Evolutionary conservation across 2,888 invertebrate species (phyloP), one percentile per base, ranked within the genome.

Genomic region (Dastarcus helophoroides): DNA sequence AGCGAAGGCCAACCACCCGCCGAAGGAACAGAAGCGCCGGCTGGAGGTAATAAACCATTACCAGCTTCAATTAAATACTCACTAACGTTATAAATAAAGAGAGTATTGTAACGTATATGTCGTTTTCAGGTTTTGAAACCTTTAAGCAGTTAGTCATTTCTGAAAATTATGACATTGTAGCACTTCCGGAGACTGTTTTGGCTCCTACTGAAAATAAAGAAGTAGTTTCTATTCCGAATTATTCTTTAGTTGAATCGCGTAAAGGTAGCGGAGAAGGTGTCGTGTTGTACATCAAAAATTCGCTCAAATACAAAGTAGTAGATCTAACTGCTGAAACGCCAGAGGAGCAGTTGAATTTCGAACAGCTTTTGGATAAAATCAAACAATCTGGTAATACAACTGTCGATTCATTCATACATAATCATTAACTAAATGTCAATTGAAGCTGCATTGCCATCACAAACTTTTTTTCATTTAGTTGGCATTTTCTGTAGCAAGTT

Each of bases 281-380:
- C 3, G 35, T 51, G 9, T 36, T 51, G 32, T 53, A 53, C 38
- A 49, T 53, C 22, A 53, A 53, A 45, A 50, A 51, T 36, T 49
- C 50, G n/a, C 36, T 53, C 23, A 51, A 48, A 42, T 53, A 49
- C 35, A 53, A 53, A 38, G 48, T 53, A 22, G 50, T 53, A 22
- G 50, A 53, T 42, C 38, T 53, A 14, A 45, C 49, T 9, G 19
- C 33, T 11, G 45, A 41, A 7, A 44, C 43, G 36, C 43, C 48
- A 0, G 51, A 53, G 15, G 40, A 37, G n/a, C 43, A 43, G 15
- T 33, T 48, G n/a, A 49, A 43, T 23, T 49, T 53, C 30, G 49
- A 51, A 17, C 42, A 48, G 31, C 40, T 53, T 9, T 36, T 53
- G 31, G 48, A 46, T 11, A 49, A 47, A 40, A 25, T 52, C 28